These are phyloP conservation scores for Lophius piscatorius DNA, from an alignment of 2,113 vertebrate genomes.

Conservation along the genomic window DNA sequence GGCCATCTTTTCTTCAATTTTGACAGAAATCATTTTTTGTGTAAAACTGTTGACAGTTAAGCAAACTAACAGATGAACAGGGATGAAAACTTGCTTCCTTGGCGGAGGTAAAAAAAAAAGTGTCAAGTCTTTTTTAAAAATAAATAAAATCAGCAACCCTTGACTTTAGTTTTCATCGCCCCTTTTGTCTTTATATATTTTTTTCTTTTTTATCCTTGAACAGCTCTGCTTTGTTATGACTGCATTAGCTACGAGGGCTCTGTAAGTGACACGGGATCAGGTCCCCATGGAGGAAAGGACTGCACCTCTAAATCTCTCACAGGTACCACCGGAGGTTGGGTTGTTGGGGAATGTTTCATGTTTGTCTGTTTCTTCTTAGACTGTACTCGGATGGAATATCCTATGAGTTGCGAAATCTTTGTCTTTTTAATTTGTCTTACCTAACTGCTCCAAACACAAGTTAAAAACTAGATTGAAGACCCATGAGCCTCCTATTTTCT, in stretches of 20 bases:
- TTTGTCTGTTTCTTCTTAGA: slow-evolving; percentile 45
- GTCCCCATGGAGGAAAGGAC: slow-evolving; percentile 73
- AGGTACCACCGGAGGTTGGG: slow-evolving; percentile 77
- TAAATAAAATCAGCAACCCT: slow-evolving; percentile 40
- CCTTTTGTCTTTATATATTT: slow-evolving; percentile 60
- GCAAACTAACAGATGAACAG: too few relatives aligned
- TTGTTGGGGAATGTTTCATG: slow-evolving; percentile 47
- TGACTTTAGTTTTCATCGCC: slow-evolving; percentile 57
- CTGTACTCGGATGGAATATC: slow-evolving; percentile 18
- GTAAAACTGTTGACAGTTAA: too few relatives aligned
- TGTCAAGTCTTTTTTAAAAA: slow-evolving; percentile 31
- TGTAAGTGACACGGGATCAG: slow-evolving; percentile 78
- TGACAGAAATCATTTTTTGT: too few relatives aligned
- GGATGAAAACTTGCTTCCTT: too few relatives aligned
- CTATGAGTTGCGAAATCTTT: too few relatives aligned
- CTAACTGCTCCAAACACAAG: too few relatives aligned
- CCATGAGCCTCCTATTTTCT: neutral
- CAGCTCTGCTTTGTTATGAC: slow-evolving; percentile 87
- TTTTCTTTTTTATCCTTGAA: slow-evolving; percentile 74
- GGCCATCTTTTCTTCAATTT: too few relatives aligned
- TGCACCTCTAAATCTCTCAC: slow-evolving; percentile 77
- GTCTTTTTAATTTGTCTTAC: too few relatives aligned
- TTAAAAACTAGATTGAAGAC: too few relatives aligned
- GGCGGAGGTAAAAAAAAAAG: neutral
- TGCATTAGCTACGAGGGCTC: slow-evolving; percentile 83